Conservation (phyloP, 2,797 vertebrate genomes). For the Notolepis coatsorum region DNA sequence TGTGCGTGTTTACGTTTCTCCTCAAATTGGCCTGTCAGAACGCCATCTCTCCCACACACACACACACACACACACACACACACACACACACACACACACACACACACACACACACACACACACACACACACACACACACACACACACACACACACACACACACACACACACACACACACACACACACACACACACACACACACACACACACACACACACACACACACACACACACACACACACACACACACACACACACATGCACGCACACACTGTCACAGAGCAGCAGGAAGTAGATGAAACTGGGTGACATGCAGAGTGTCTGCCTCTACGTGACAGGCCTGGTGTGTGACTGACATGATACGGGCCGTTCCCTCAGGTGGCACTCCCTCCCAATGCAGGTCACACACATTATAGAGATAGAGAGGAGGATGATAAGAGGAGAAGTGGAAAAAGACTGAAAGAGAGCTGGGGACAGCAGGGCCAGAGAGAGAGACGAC, state of each 20-base stretch:
- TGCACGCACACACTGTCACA: constrained; percentile 3
- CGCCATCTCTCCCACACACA: constrained; percentile 28
- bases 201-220: too few relatives aligned
- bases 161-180: too few relatives aligned
- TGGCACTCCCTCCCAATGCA: constrained; percentile 56
- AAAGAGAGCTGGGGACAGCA: constrained; percentile 17
- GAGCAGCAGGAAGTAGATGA: constrained; percentile 45
- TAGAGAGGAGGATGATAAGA: constrained; percentile 13
- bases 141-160: too few relatives aligned
- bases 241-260: too few relatives aligned
- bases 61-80: too few relatives aligned
- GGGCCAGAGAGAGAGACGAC: constrained; percentile 5
- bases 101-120: too few relatives aligned
- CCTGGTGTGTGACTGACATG: constrained; percentile 46
- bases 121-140: too few relatives aligned
- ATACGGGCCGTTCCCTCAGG: constrained; percentile 58
- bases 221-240: too few relatives aligned
- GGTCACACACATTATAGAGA: constrained; percentile 40
- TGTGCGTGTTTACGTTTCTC: not conserved
- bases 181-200: too few relatives aligned
- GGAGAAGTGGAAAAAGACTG: constrained; percentile 8
- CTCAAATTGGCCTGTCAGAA: constrained; percentile 18
- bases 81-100: too few relatives aligned
- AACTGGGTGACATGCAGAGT: constrained; percentile 39
- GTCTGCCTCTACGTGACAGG: constrained; percentile 55